Evolutionary conservation across 2,113 vertebrate species (phyloP).

Genomic region (Epinephelus fuscoguttatus): DNA sequence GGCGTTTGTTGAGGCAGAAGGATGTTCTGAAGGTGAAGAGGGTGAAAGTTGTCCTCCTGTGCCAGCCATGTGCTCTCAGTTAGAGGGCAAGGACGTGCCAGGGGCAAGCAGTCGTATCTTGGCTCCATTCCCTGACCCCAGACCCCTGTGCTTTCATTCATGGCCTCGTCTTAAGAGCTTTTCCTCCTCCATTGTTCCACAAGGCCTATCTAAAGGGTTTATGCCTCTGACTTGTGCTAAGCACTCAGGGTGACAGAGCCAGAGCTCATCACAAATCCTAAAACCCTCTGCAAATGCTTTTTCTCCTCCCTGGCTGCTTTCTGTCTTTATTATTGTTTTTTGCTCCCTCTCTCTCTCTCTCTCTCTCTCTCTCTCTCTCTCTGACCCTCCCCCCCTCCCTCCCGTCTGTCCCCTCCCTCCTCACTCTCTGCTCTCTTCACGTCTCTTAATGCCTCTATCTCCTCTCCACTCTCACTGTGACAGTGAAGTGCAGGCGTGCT

Average conservation of each 20-base stretch:
- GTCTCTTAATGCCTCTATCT: slow-evolving; percentile 71
- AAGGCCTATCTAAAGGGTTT: slow-evolving; percentile 68
- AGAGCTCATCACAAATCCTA: slow-evolving; percentile 70
- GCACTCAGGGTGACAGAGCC: slow-evolving; percentile 56
- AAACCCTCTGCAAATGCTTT: slow-evolving; percentile 56
- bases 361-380: background rate
- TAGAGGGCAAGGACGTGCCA: slow-evolving; percentile 52
- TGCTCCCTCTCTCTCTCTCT: background rate
- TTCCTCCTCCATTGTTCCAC: slow-evolving; percentile 57
- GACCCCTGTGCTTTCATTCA: slow-evolving; percentile 46
- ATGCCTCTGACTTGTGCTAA: slow-evolving; percentile 64
- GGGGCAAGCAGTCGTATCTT: slow-evolving; percentile 31
- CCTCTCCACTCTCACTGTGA: slow-evolving; percentile 67
- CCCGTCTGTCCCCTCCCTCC: background rate
- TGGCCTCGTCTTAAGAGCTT: slow-evolving; percentile 50
- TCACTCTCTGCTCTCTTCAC: slow-evolving; percentile 32
- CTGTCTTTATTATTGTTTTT: slow-evolving; percentile 59
- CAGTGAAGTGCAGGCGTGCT: slow-evolving; percentile 62
- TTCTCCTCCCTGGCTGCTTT: slow-evolving; percentile 37
- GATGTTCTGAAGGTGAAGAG: slow-evolving; percentile 67
- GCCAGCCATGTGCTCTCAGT: slow-evolving; percentile 46
- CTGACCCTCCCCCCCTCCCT: background rate
- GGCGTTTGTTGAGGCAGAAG: slow-evolving; percentile 2
- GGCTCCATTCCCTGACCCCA: slow-evolving; percentile 36
- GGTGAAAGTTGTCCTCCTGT: slow-evolving; percentile 37